A percentile compares a stretch with the other conserved stretches of the same genome.
Evolutionary conservation across 2,888 invertebrate genomes (phyloP).

Genomic region (Tetrapedia diversipes): DNA sequence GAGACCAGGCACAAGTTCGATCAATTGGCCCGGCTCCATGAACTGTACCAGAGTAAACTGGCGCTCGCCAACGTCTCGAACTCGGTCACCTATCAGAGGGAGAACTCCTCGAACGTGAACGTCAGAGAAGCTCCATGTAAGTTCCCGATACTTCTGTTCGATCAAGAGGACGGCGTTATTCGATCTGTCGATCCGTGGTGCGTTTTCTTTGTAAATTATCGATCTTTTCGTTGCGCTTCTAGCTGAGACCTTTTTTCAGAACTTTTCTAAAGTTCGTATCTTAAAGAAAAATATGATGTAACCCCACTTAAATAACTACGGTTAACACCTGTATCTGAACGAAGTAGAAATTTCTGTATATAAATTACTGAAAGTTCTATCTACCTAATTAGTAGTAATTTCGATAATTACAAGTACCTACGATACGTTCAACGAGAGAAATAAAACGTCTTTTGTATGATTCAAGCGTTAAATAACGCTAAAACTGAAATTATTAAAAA

Average conservation of each 20-base stretch:
- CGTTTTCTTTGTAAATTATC: not conserved
- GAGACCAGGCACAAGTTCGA: constrained; percentile 87
- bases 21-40: constrained; percentile 91
- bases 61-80: constrained; percentile 89
- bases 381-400: too few relatives aligned
- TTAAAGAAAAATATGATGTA: constrained; percentile 3
- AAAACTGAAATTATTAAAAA: too few relatives aligned
- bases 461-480: too few relatives aligned
- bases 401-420: too few relatives aligned
- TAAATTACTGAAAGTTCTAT: too few relatives aligned
- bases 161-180: not conserved
- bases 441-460: too few relatives aligned
- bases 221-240: constrained; percentile 14
- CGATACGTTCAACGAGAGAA: too few relatives aligned
- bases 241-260: constrained; percentile 12
- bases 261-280: constrained; percentile 9
- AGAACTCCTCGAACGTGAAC: constrained; percentile 79
- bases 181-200: not conserved
- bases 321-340: too few relatives aligned
- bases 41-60: constrained; percentile 91
- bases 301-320: too few relatives aligned
- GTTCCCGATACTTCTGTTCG: constrained; percentile 57
- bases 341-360: too few relatives aligned
- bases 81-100: constrained; percentile 85
- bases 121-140: constrained; percentile 80